Conservation (phyloP, 64 coral and sea anemone genomes). For the Exaiptasia diaphana region DNA sequence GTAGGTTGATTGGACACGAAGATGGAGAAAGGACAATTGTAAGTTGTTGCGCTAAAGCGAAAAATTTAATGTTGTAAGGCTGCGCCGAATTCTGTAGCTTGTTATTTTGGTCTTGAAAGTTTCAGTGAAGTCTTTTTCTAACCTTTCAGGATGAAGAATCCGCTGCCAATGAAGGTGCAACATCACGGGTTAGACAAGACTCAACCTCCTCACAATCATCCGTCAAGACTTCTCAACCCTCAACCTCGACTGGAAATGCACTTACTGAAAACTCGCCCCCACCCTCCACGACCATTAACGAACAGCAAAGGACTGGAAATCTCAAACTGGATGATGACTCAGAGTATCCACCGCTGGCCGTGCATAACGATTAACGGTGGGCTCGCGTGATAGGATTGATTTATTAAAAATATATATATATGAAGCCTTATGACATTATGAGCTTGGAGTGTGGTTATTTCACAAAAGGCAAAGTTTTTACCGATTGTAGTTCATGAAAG, state of each 20-base stretch:
- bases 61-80: too few relatives aligned
- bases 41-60: too few relatives aligned
- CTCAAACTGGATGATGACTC: slow-evolving; percentile 83
- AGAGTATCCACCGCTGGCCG: slow-evolving; percentile 94
- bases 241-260: slow-evolving; percentile 17
- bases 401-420: too few relatives aligned
- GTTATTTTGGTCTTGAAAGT: too few relatives aligned
- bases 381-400: too few relatives aligned
- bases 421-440: too few relatives aligned
- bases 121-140: too few relatives aligned
- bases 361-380: slow-evolving; percentile 75
- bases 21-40: slow-evolving; percentile 74
- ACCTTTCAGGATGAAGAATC: slow-evolving; percentile 40
- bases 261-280: slow-evolving; percentile 44
- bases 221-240: neutral
- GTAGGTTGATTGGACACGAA: slow-evolving; percentile 77
- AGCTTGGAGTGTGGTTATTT: too few relatives aligned
- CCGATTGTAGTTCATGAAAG: too few relatives aligned
- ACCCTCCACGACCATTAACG: slow-evolving; percentile 5
- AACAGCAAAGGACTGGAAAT: slow-evolving; percentile 55
- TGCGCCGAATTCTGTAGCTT: too few relatives aligned
- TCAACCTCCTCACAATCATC: slow-evolving; percentile 14
- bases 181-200: slow-evolving; percentile 39
- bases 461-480: too few relatives aligned
- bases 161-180: slow-evolving; percentile 13